These are phyloP conservation scores for Propithecus perrieri DNA, from an alignment of 2,797 vertebrate genomes.

Conservation along the genomic window DNA sequence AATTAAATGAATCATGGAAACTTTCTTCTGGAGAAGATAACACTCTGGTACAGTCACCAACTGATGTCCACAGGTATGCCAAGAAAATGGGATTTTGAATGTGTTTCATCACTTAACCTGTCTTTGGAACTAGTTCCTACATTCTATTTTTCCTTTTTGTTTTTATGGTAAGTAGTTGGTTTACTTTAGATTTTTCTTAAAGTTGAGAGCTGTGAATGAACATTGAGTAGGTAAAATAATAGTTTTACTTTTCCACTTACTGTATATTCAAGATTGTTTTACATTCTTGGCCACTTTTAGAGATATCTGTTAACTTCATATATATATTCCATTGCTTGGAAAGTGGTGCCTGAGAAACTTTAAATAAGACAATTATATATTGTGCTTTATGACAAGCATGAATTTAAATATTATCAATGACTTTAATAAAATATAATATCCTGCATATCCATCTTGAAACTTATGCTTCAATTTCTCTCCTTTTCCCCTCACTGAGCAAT, in stretches of 20 bases:
- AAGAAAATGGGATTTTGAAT: not conserved
- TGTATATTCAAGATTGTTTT: not conserved
- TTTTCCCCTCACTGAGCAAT: not conserved
- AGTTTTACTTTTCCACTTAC: conserved; percentile 24
- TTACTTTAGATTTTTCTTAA: conserved; percentile 42
- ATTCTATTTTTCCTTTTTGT: not conserved
- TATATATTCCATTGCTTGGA: not conserved
- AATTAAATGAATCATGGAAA: conserved; percentile 67
- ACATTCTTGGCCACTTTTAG: conserved; percentile 31
- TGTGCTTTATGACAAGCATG: conserved; percentile 16
- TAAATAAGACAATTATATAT: not conserved
- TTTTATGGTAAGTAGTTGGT: not conserved
- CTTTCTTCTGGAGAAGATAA: conserved; percentile 71
- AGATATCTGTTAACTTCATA: not conserved
- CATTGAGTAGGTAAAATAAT: not conserved
- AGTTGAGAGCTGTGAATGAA: not conserved
- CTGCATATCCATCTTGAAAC: not conserved
- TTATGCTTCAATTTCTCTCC: conserved; percentile 11
- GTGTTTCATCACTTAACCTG: not conserved
- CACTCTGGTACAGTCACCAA: not conserved
- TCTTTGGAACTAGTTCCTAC: not conserved
- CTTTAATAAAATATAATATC: not conserved
- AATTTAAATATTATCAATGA: not conserved
- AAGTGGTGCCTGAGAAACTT: conserved; percentile 12
- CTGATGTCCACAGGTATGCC: conserved; percentile 73